Evolutionary conservation across 2,113 vertebrate species (phyloP).

Genomic region (Nanorana parkeri): DNA sequence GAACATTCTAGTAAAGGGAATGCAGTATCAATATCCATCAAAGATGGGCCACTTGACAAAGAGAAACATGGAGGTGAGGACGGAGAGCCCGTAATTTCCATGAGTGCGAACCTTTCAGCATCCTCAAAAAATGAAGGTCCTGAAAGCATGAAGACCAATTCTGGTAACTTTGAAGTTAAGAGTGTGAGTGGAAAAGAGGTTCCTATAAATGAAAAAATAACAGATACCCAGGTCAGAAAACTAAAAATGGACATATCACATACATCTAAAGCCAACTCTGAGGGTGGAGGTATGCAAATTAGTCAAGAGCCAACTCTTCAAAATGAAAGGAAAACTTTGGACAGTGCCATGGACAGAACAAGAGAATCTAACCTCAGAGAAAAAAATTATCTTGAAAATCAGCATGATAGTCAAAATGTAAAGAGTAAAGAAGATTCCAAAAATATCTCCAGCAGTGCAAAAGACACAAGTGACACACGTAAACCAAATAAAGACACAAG

Average conservation of each 20-base stretch:
- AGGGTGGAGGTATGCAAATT: too few species aligned
- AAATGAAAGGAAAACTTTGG: too few species aligned
- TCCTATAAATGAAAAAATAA: neutral
- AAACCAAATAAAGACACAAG: neutral
- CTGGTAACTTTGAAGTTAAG: neutral
- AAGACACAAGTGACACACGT: neutral
- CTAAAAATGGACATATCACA: too few species aligned
- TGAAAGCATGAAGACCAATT: neutral
- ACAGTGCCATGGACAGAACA: too few species aligned
- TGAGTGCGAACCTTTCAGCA: neutral
- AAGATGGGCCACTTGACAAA: neutral
- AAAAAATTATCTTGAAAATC: too few species aligned
- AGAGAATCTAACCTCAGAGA: too few species aligned
- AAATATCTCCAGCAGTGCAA: neutral
- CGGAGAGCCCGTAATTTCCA: neutral
- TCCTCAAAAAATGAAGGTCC: neutral
- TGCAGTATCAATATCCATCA: neutral
- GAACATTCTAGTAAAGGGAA: neutral
- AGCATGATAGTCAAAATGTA: too few species aligned
- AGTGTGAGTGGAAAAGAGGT: neutral
- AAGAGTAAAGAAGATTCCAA: too few species aligned
- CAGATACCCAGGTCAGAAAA: neutral
- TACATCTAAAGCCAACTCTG: neutral
- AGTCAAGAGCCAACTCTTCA: too few species aligned
- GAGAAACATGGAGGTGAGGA: neutral